A percentile compares a stretch with the other conserved stretches of the same genome.
phyloP scores from a whole-genome alignment of 2,888 invertebrate genomes.

The Melinaea menophilus region DNA sequence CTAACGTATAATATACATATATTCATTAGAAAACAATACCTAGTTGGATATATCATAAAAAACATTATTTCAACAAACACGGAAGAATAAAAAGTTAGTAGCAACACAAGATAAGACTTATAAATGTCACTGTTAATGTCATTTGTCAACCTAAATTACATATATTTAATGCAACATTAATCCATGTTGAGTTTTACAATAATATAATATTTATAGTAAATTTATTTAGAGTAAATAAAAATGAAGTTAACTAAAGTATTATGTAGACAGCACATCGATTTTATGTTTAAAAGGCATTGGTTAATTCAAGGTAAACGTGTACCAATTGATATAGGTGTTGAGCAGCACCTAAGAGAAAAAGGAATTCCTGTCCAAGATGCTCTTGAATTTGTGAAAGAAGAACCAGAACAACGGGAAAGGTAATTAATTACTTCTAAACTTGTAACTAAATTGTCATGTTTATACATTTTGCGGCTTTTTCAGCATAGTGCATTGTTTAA shows the following conservation, averaged over 20 bases:
- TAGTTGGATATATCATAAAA: too few species aligned
- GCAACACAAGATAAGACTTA: neutral
- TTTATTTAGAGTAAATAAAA: constrained; percentile 34
- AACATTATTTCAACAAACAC: too few species aligned
- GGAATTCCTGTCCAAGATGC: constrained; percentile 81
- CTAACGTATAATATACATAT: too few species aligned
- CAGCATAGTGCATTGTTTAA: neutral
- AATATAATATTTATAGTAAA: constrained; percentile 4
- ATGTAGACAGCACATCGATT: constrained; percentile 83
- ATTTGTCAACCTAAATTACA: neutral
- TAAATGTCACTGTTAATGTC: neutral
- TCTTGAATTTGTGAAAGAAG: constrained; percentile 74
- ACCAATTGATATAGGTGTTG: constrained; percentile 75
- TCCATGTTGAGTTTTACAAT: too few species aligned
- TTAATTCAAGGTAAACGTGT: constrained; percentile 80
- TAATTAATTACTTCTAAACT: constrained; percentile 29
- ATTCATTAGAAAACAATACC: too few species aligned
- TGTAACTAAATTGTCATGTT: neutral
- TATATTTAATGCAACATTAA: too few species aligned
- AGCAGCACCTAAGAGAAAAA: constrained; percentile 70
- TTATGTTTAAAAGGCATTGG: constrained; percentile 87
- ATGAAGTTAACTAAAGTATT: constrained; percentile 83
- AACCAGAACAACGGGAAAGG: constrained; percentile 52
- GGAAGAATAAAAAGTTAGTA: too few species aligned
- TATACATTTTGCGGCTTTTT: neutral